Base-by-base conservation (phyloP, 2,888 invertebrate species). In the Andricus curvator region DNA sequence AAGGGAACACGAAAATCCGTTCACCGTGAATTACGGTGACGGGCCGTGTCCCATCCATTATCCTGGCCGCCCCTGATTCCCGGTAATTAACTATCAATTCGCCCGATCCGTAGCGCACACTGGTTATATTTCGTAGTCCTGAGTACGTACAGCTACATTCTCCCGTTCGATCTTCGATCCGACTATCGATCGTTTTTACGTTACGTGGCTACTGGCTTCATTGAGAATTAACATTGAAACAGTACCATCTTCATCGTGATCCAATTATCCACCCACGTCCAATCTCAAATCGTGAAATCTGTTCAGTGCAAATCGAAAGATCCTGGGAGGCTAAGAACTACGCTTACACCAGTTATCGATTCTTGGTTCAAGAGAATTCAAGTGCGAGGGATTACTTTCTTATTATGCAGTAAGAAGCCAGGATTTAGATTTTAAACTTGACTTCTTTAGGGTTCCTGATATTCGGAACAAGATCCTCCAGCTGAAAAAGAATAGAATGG, bases 1-100 rank as follows among this genome's bases (percentile, higher is more conserved):
- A 89, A 88, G 88, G 89, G 89, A 90, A 90, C 89, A 89, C 86
- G 90, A 90, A 90, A 90, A 90, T 90, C 90, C 90, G 89, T 88
- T 88, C 87, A 87, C 84, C 86, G 90, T 90, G 90, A 91, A 90
- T 91, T 90, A 90, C 88, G 88, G 85, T 90, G 88, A 89, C 89
- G 87, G 88, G 88, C 85, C 84, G 83, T 87, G 87, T 89, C 88
- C 90, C 89, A 91, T 91, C 87, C 88, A 88, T 91, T 91, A 91
- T 90, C 89, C 88, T 81, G 85, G 86, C 86, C 87, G 85, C 85
- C 88, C 87, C 87, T 86, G 88, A 90, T 90, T 90, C 88, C 88
- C 89, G 88, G 90, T 91, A 91, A 91, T 91, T 91, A 91, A 91
- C 90, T 90, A 91, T 90, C 91, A 90, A 90, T 90, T 91, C 89